phyloP scores from a whole-genome alignment of 2,888 invertebrate species.

The Tinea pellionella region DNA sequence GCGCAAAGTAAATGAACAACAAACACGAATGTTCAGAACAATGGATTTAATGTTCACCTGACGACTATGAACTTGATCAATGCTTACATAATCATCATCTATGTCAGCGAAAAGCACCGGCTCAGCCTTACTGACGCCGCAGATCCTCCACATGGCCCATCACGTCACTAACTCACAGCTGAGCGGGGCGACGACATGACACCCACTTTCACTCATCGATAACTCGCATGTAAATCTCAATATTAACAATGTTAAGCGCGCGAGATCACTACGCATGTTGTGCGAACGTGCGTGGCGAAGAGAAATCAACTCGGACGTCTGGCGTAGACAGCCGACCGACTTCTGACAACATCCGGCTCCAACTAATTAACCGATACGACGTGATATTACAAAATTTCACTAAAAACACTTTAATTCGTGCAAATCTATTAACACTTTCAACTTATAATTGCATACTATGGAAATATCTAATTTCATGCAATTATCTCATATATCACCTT shows the following conservation, averaged over 20 bases:
- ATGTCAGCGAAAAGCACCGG: conserved; percentile 47
- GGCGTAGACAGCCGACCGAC: conserved; percentile 26
- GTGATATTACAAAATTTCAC: neutral
- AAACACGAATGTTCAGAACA: neutral
- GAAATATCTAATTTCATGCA: neutral
- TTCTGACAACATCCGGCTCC: conserved; percentile 18
- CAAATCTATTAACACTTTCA: neutral
- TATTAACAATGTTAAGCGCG: neutral
- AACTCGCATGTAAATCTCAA: neutral
- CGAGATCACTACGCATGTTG: conserved; percentile 1
- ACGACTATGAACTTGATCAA: neutral
- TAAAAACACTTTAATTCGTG: neutral
- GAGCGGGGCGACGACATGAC: conserved; percentile 30
- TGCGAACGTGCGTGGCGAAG: conserved; percentile 51
- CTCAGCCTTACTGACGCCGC: conserved; percentile 62
- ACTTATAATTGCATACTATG: conserved; percentile 1
- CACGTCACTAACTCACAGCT: conserved; percentile 45
- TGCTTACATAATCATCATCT: conserved; percentile 59
- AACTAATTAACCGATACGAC: conserved; percentile 17
- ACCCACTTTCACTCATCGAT: conserved; percentile 49
- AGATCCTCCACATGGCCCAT: conserved; percentile 67
- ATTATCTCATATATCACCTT: neutral
- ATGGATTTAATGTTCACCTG: neutral
- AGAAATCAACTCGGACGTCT: conserved; percentile 44
- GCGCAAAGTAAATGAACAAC: neutral